Evolutionary conservation across 1,140 invertebrate species (phyloP), one percentile per base, ranked within the genome.

Genomic region (Rhyacophila brunnea): DNA sequence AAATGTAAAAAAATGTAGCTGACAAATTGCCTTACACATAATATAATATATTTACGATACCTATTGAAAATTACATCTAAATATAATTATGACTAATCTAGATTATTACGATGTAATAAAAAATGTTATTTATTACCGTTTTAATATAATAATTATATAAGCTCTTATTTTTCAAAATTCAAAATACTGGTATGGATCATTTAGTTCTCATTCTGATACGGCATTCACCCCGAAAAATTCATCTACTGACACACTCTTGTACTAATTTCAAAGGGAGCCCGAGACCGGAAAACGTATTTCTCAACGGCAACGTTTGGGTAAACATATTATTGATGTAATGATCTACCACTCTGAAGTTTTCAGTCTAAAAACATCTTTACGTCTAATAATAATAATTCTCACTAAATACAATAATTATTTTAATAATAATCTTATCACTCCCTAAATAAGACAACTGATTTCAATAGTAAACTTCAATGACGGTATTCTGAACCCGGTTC

Each of bases 151-250:
- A 28, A 28, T 28, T 28, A 52, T 61, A 61, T 65, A 65, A 65
- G 63, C 63, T 65, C 63, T 65, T 57, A 58, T 40, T 65, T 63
- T 58, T 58, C 57, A 60, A 49, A 20, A 58, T 64, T 64, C 53
- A 60, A 57, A 64, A 64, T 64, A 64, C 62, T 64, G 62, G 45
- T 56, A 42, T 63, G 57, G 62, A 60, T 60, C 52, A 28, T 5
- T 28, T 5, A 28, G 51, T 63, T 54, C 32, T 40, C 55, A 54
- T 57, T 51, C 60, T 53, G 54, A 55, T 55, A 52, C 47, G 55
- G 38, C 60, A 58, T 42, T 54, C 60, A 48, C 50, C 46, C 50
- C 46, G 32, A 6, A 46, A 46, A 5, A 40, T 34, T 60, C 20
- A 34, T 19, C 35, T 19, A 40, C n/a, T 48, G 13, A 15, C 19